Conservation (phyloP, 2,797 vertebrate species). For the Streptopelia turtur region DNA sequence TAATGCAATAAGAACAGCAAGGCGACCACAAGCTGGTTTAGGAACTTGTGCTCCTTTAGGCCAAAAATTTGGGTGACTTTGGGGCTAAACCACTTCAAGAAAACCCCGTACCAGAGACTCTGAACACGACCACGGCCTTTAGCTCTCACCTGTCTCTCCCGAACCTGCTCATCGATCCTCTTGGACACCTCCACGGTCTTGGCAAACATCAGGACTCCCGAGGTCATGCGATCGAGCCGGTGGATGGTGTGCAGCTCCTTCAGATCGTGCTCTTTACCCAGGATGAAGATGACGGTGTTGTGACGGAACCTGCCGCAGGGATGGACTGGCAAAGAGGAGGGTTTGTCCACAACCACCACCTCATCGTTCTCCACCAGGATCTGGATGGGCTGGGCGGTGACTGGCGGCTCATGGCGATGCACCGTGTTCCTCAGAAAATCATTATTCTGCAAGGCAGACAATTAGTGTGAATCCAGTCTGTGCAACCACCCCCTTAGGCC, state of each 20-base stretch:
- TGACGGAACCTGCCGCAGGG: conserved; percentile 97
- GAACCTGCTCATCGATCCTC: conserved; percentile 91
- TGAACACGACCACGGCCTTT: no score
- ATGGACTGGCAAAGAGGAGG: conserved; percentile 94
- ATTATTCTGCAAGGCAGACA: conserved; percentile 84
- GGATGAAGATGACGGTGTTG: conserved; percentile 97
- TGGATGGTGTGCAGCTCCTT: conserved; percentile 92
- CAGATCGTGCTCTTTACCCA: conserved; percentile 92
- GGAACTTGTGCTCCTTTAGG: neutral
- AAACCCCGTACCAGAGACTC: neutral
- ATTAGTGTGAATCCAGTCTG: accelerated
- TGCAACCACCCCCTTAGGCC: accelerated
- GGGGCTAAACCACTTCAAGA: neutral
- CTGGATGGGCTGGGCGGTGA: conserved; percentile 83
- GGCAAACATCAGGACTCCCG: conserved; percentile 95
- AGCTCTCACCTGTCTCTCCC: conserved; percentile 85
- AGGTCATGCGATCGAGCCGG: conserved; percentile 94
- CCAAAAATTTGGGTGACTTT: neutral
- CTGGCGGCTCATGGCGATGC: conserved; percentile 96
- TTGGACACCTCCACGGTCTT: conserved; percentile 88
- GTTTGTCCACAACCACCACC: conserved; percentile 94
- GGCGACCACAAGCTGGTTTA: accelerated
- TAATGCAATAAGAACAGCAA: neutral
- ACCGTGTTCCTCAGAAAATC: conserved; percentile 92
- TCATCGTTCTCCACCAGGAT: conserved; percentile 88